These are phyloP conservation scores for Xenops minutus DNA, from an alignment of 2,797 vertebrate species.

Conservation along the genomic window DNA sequence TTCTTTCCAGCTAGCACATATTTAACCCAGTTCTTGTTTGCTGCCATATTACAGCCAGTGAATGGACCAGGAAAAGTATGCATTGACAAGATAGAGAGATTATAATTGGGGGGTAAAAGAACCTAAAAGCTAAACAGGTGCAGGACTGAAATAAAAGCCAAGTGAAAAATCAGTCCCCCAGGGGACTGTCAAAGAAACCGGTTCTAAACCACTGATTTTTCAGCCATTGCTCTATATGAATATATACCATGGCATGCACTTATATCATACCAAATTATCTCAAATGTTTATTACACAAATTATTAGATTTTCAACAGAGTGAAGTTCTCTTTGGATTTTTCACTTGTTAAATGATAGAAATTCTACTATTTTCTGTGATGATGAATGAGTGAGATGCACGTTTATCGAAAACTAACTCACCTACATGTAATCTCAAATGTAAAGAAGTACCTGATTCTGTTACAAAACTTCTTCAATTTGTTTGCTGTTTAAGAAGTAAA, in stretches of 20 bases:
- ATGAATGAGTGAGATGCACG: neutral
- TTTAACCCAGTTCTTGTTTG: neutral
- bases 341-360: neutral
- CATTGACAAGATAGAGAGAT: neutral
- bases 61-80: neutral
- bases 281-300: neutral
- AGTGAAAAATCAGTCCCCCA: neutral
- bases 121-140: neutral
- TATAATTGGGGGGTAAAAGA: neutral
- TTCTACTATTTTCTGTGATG: neutral
- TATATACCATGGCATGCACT: neutral
- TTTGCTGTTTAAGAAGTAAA: neutral
- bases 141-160: constrained; percentile 20
- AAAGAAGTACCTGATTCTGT: neutral
- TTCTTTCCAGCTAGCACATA: neutral
- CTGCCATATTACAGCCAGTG: neutral
- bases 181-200: neutral
- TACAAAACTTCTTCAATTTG: neutral
- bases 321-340: neutral
- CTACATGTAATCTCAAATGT: neutral
- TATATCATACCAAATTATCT: neutral
- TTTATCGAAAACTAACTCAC: neutral
- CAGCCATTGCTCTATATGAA: neutral
- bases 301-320: neutral
- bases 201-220: constrained; percentile 23